Evolutionary conservation across 2,888 invertebrate genomes (phyloP), one percentile per base, ranked within the genome.

Genomic region (Exephanes ischioxanthus): DNA sequence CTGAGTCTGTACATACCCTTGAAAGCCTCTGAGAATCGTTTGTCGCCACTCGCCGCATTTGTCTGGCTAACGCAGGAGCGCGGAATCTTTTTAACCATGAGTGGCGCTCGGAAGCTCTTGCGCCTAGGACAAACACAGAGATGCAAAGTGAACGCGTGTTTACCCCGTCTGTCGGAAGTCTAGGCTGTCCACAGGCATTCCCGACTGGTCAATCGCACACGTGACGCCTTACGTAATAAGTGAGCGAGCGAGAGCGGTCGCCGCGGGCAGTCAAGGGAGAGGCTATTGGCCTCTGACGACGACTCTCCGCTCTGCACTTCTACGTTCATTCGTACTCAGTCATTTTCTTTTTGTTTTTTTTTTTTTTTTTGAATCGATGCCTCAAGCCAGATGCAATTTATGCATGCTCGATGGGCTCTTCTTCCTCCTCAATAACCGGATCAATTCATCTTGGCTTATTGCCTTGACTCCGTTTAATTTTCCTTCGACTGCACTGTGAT

Each of bases 151-250:
- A 45, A 73, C 22, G 41, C 37, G 53, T 71, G 53, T 84, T 86
- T 83, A 80, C 68, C 14, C 61, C 76, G 91, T 90, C 90, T 91
- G 88, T 90, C 87, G 88, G 67, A 85, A 89, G 91, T 90, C 90
- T 91, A 89, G 87, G 86, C 88, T 70, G 72, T 81, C 87, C 68
- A 37, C 77, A 67, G 66, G 71, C 68, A 76, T 70, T 77, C 72
- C 58, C 66, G 70, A 37, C 61, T 83, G 73, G 68, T 75, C 58
- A 81, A 88, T 87, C n/a, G 85, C 87, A 90, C 88, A 88, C 86
- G 78, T 73, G 75, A 75, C 33, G 61, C 22, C 71, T 91, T 90
- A 89, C 86, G 87, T 87, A 90, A 90, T n/a, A 26, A 33, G 63
- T 41, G 51, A 58, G 61, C 63, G 67, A 51, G 68, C 77, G 58